Percentiles rank a stretch among this genome's conserved stretches.
These are phyloP conservation scores for Dinocampus coccinellae DNA, from an alignment of 2,888 invertebrate species.

Conservation along the genomic window DNA sequence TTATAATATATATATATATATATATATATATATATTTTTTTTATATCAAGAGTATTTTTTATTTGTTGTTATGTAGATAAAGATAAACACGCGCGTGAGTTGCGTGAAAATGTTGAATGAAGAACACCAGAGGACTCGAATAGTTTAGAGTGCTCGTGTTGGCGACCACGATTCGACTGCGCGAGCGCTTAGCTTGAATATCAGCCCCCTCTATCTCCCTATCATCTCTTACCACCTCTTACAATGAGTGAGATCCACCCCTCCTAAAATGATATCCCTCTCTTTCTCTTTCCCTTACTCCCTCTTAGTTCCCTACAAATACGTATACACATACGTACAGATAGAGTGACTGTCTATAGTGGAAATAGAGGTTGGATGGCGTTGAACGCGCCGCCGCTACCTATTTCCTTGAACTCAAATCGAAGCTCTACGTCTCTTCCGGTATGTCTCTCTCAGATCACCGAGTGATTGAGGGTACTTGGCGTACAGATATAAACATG, in stretches of 20 bases:
- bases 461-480: neutral
- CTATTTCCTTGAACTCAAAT: neutral
- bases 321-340: neutral
- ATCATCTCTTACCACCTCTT: constrained; percentile 57
- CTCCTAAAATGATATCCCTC: constrained; percentile 36
- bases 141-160: constrained; percentile 56
- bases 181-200: constrained; percentile 63
- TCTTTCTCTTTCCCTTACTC: neutral
- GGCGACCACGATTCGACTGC: constrained; percentile 64
- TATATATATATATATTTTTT: neutral
- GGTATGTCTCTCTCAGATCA: neutral
- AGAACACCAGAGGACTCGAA: constrained; percentile 44
- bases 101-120: constrained; percentile 24
- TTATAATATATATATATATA: too few species aligned
- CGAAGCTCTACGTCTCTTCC: constrained; percentile 2
- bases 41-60: neutral
- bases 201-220: constrained; percentile 57
- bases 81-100: constrained; percentile 18
- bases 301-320: neutral
- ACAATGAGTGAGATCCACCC: constrained; percentile 33
- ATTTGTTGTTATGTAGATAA: constrained; percentile 16
- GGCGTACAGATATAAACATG: neutral
- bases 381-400: constrained; percentile 15
- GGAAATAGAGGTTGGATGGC: neutral
- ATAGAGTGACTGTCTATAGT: neutral